These are phyloP conservation scores for Hirtodrosophila histrioides DNA, from an alignment of 2,888 invertebrate genomes.

Conservation along the genomic window DNA sequence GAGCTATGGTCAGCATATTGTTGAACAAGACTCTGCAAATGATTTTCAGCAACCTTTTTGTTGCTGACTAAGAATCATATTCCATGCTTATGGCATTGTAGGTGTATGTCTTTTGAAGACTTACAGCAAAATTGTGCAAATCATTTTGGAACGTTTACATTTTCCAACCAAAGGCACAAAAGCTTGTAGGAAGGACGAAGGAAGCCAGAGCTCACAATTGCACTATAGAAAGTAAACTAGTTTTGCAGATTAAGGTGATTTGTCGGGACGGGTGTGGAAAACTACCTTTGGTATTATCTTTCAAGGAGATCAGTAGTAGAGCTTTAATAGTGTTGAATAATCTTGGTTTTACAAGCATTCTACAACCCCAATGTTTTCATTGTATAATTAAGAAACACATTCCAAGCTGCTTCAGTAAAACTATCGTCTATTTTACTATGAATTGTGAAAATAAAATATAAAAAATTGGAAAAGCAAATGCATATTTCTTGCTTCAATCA, in stretches of 20 bases:
- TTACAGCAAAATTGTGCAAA: background rate
- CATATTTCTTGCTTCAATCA: slow-evolving; percentile 33
- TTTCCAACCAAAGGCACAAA: background rate
- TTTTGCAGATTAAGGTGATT: no score
- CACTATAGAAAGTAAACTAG: no score
- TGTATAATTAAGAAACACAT: no score
- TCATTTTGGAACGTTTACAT: background rate
- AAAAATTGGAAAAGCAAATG: slow-evolving; percentile 14
- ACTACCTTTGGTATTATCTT: no score
- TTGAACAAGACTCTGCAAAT: slow-evolving; percentile 18
- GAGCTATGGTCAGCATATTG: slow-evolving; percentile 62
- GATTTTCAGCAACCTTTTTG: slow-evolving; percentile 12
- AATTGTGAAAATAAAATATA: slow-evolving; percentile 4
- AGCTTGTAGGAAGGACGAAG: background rate
- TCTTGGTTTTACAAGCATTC: no score
- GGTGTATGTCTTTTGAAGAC: slow-evolving; percentile 5
- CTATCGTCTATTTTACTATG: no score
- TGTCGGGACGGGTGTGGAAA: no score
- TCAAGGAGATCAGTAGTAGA: no score
- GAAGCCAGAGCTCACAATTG: no score
- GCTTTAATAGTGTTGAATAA: no score
- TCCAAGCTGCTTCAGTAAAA: no score
- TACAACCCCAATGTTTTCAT: no score
- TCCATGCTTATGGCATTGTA: slow-evolving; percentile 8
- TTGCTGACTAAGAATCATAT: slow-evolving; percentile 24